Evolutionary conservation across 2,888 invertebrate genomes (phyloP), one percentile per base, ranked within the genome.

Genomic region (Philereme vetulata): DNA sequence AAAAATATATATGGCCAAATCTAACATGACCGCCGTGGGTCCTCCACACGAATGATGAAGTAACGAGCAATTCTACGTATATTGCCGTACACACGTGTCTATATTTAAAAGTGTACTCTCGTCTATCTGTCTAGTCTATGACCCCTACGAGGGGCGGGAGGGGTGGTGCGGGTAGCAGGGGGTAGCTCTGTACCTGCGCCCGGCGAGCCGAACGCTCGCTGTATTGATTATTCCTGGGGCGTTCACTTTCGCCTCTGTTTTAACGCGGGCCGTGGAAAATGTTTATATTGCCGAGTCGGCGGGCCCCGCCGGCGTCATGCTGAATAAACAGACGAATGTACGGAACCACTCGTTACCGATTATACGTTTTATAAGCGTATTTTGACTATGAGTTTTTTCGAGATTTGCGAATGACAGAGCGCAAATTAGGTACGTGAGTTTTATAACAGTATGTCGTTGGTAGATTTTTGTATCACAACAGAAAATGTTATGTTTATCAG

Each of bases 221-320:
- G 77, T 80, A 80, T 80, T 78, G 80, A 80, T 80, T 80, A 80
- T 79, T 76, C 76, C 62, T 32, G 43, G 81, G 81, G 76, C 86
- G 88, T 88, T 90, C 90, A 90, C 90, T 90, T 91, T 90, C 90
- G 85, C 88, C 89, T 86, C 85, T 89, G 90, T 90, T 91, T 90
- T 90, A 91, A 90, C 89, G 86, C 80, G 80, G 77, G 83, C 88
- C 82, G 85, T 89, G 88, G 89, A 78, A 21, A 90, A 89, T 87
- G 88, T 87, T 91, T 91, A 90, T 90, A 90, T 89, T 88, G 85
- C 84, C 80, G 80, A 80, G 84, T 84, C 80, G 81, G 80, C 81
- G 77, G 79, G 76, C 78, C 74, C 71, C 76, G 75, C 66, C 79
- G 71, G 74, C 76, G 75, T 67, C 79, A 71, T 74, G 76, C 44